Evolutionary conservation across 2,113 vertebrate genomes (phyloP).

Genomic region (Misgurnus mizolepis): DNA sequence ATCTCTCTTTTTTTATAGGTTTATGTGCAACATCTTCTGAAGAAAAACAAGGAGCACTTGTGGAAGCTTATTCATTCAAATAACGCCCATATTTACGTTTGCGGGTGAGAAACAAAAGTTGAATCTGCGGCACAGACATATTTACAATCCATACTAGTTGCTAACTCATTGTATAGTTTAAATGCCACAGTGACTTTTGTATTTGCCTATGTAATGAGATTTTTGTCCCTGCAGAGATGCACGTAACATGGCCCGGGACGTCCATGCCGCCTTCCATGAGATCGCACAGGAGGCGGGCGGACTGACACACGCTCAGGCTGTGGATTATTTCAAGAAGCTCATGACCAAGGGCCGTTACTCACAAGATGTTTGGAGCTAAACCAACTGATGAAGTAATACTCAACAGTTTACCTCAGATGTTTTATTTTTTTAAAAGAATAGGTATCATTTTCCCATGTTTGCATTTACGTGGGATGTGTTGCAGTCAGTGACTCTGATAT

Average conservation of each 20-base stretch:
- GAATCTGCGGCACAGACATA: constrained; percentile 52
- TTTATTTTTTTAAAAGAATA: not conserved
- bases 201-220: not conserved
- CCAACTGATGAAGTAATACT: not conserved
- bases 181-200: not conserved
- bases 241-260: constrained; percentile 84
- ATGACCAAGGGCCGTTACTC: constrained; percentile 90
- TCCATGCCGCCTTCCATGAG: constrained; percentile 81
- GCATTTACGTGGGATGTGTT: not conserved
- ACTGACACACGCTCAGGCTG: constrained; percentile 76
- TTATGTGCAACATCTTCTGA: constrained; percentile 86
- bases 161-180: not conserved
- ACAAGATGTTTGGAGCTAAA: constrained; percentile 86
- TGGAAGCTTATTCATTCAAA: constrained; percentile 79
- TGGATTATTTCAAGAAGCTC: constrained; percentile 86
- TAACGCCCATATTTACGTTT: constrained; percentile 82
- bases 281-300: constrained; percentile 75
- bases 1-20: constrained; percentile 65
- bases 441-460: not conserved
- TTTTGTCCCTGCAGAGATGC: constrained; percentile 72
- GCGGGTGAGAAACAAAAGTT: no score
- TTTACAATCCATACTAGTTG: not conserved
- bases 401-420: constrained; percentile 15
- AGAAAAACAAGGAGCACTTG: constrained; percentile 77
- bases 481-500: not conserved